These are phyloP conservation scores for Drosophila formosana DNA, from an alignment of 2,888 invertebrate genomes.

Conservation along the genomic window DNA sequence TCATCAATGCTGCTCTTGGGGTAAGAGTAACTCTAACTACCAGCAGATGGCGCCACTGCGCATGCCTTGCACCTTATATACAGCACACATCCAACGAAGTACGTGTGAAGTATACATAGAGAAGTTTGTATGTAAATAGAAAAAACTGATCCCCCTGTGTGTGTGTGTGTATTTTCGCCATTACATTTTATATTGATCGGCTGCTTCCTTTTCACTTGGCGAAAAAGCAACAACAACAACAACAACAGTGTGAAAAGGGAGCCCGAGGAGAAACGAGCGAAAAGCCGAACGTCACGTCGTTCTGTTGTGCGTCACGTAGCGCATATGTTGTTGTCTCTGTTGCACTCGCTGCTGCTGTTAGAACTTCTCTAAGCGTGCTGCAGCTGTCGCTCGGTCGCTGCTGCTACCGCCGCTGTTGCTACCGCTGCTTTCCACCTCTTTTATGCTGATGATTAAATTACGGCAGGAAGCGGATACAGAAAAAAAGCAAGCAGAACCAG, in stretches of 20 bases:
- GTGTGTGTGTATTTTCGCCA: conserved; percentile 56
- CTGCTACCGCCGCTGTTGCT: conserved; percentile 26
- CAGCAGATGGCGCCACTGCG: conserved; percentile 66
- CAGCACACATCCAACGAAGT: conserved; percentile 8
- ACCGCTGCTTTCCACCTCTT: conserved; percentile 48
- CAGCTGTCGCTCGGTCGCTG: conserved; percentile 48
- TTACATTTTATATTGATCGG: conserved; percentile 66
- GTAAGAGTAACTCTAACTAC: conserved; percentile 53
- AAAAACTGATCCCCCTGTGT: conserved; percentile 70
- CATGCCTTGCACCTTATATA: conserved; percentile 66
- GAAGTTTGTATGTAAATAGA: conserved; percentile 43
- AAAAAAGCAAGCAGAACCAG: conserved; percentile 31
- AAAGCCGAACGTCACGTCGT: conserved; percentile 40
- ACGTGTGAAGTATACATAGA: conserved; percentile 7
- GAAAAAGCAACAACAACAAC: conserved; percentile 29
- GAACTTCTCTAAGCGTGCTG: conserved; percentile 60
- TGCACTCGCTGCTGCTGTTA: conserved; percentile 15
- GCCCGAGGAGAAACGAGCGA: conserved; percentile 55
- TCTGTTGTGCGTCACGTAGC: conserved; percentile 61
- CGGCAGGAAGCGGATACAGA: conserved; percentile 55
- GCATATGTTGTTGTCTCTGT: conserved; percentile 43
- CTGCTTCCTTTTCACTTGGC: conserved; percentile 54
- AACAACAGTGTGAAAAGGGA: conserved; percentile 41
- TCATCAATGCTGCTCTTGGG: conserved; percentile 55
- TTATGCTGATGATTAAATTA: conserved; percentile 62